Evolutionary conservation across 2,113 vertebrate genomes (phyloP).

Genomic region (Eretmodus cyanostictus): DNA sequence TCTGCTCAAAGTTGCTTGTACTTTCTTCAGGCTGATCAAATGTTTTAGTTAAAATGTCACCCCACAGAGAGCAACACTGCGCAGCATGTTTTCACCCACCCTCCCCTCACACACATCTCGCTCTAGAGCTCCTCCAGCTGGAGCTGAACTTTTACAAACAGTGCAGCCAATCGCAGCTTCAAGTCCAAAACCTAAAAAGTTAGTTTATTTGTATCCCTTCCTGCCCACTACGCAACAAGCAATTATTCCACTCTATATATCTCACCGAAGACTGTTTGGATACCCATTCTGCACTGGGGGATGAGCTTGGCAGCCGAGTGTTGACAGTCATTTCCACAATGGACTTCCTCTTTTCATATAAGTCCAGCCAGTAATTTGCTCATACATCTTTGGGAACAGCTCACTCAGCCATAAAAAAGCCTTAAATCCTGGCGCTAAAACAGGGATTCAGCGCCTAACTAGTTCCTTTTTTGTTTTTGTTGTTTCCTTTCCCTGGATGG

Average conservation of each 20-base stretch:
- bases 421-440: conserved; percentile 48
- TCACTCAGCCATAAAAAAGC: conserved; percentile 38
- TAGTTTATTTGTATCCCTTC: conserved; percentile 15
- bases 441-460: conserved; percentile 11
- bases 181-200: not conserved
- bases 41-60: not conserved
- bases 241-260: conserved; percentile 49
- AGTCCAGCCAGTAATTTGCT: conserved; percentile 55
- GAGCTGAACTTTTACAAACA: conserved; percentile 6
- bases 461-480: conserved; percentile 36
- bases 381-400: conserved; percentile 52
- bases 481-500: not conserved
- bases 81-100: not conserved
- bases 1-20: not conserved
- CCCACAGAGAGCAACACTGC: not conserved
- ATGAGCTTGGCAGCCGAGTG: conserved; percentile 38
- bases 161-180: not conserved
- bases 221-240: not conserved
- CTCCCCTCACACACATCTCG: not conserved
- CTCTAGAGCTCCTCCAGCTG: conserved; percentile 13
- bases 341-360: conserved; percentile 42
- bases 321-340: conserved; percentile 50
- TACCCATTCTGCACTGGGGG: conserved; percentile 14
- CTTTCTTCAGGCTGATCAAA: conserved; percentile 24
- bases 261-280: conserved; percentile 37